phyloP scores from a whole-genome alignment of 2,888 invertebrate genomes.

The Drosophila borborema region DNA sequence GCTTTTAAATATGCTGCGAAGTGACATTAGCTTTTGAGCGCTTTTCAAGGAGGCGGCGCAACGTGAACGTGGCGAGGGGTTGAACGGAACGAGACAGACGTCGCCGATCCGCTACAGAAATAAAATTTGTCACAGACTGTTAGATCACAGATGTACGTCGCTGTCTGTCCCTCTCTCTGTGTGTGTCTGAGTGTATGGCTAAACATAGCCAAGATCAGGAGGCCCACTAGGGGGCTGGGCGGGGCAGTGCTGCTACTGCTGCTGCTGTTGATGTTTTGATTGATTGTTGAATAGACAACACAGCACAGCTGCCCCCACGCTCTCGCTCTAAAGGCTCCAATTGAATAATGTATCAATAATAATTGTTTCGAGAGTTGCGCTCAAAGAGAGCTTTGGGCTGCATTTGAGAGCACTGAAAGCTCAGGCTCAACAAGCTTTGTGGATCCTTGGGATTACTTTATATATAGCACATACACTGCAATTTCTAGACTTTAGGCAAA shows the following conservation, averaged over 20 bases:
- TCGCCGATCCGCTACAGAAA: conserved; percentile 78
- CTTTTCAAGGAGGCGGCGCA: conserved; percentile 25
- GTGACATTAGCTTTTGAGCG: conserved; percentile 76
- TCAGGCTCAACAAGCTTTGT: neutral
- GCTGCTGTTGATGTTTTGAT: conserved; percentile 74
- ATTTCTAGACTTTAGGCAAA: neutral
- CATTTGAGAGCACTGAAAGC: neutral
- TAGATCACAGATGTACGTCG: conserved; percentile 63
- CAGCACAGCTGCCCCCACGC: conserved; percentile 55
- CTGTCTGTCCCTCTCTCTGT: conserved; percentile 23
- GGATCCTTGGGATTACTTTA: neutral
- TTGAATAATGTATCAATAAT: neutral
- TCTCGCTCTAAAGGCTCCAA: conserved; percentile 34
- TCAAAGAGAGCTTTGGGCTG: neutral
- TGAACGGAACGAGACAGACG: conserved; percentile 52
- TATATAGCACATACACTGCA: neutral
- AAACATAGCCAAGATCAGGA: conserved; percentile 61
- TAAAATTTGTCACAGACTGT: conserved; percentile 80
- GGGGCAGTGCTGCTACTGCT: conserved; percentile 21
- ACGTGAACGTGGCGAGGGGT: neutral
- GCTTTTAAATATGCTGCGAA: conserved; percentile 81
- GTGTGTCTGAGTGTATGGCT: conserved; percentile 44
- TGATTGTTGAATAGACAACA: conserved; percentile 64
- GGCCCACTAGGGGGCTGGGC: conserved; percentile 26
- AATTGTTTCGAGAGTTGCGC: neutral